These are phyloP conservation scores for Diplosoma virens DNA, from an alignment of 23 tunicate genomes.

Conservation along the genomic window DNA sequence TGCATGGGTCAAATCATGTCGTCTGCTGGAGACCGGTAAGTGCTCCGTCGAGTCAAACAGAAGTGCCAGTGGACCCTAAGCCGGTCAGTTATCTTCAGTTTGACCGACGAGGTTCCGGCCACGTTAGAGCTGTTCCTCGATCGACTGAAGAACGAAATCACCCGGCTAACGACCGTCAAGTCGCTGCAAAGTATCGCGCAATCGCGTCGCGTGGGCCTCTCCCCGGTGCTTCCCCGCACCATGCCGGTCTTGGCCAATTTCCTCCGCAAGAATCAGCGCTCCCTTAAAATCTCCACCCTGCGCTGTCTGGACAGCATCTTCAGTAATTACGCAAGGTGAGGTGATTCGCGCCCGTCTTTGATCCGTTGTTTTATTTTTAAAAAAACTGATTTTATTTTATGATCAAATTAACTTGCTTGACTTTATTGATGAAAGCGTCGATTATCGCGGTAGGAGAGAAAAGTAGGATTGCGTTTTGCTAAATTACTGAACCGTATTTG, in stretches of 20 bases:
- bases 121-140: constrained; percentile 81
- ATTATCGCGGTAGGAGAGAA: not conserved
- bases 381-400: not conserved
- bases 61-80: not conserved
- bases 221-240: constrained; percentile 58
- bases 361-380: not conserved
- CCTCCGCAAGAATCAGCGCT: constrained; percentile 85
- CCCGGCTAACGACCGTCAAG: constrained; percentile 83
- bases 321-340: constrained; percentile 64
- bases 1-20: constrained; percentile 96
- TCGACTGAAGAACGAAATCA: constrained; percentile 85
- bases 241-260: constrained; percentile 92
- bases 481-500: no score
- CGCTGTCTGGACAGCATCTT: constrained; percentile 80
- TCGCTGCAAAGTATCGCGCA: constrained; percentile 74
- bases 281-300: constrained; percentile 79
- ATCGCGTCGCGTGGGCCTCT: constrained; percentile 33
- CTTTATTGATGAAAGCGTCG: not conserved
- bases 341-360: not conserved
- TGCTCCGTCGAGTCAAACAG: not conserved
- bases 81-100: not conserved
- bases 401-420: no score
- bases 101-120: constrained; percentile 43
- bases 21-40: constrained; percentile 74
- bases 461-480: no score